Base-by-base conservation (phyloP, 2,888 invertebrate species). In the Escarpia spicata region DNA sequence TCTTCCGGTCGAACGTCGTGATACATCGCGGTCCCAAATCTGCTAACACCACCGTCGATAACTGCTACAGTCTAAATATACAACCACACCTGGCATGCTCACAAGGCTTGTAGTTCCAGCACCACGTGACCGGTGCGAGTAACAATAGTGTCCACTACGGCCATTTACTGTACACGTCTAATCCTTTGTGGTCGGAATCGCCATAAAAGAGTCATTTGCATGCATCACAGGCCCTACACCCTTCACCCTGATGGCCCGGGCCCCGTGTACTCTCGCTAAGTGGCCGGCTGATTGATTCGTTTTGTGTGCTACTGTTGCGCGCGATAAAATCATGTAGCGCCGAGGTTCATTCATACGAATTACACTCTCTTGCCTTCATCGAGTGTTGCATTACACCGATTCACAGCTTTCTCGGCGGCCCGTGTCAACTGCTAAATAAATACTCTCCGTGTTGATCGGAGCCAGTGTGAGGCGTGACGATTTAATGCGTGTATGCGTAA, bases 291-390 rank as follows among this genome's bases (percentile, higher is more conserved):
- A 75, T 75, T 75, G 75, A 75, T 75, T 75, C 75, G 75, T 75
- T 75, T 75, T 75, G 75, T 75, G 75, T 75, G 75, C 75, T 75
- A 75, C 75, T 75, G 75, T 26, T 19, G 75, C 75, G 75, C 15
- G 75, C 75, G 75, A 75, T 75, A 75, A 75, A 75, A 75, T 75
- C 75, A 75, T 75, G 75, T 75, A 75, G 75, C 75, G 75, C 75
- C 75, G 75, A 15, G 75, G 75, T 75, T 75, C 75, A 75, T 75
- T 75, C 75, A 75, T 15, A 26, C 75, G 75, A 75, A 75, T 75
- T 75, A 75, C 75, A 19, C n/a, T 75, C 75, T 19, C n/a, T 26
- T 75, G 75, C 75, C 75, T 75, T 75, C 75, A 26, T 2, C 75
- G 75, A 75, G 75, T 75, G n/a, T 75, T 75, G 75, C 26, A 6